A percentile compares a stretch with the other conserved stretches of the same genome.
phyloP scores from a whole-genome alignment of 2,113 vertebrate genomes.

The Regulus satrapa region DNA sequence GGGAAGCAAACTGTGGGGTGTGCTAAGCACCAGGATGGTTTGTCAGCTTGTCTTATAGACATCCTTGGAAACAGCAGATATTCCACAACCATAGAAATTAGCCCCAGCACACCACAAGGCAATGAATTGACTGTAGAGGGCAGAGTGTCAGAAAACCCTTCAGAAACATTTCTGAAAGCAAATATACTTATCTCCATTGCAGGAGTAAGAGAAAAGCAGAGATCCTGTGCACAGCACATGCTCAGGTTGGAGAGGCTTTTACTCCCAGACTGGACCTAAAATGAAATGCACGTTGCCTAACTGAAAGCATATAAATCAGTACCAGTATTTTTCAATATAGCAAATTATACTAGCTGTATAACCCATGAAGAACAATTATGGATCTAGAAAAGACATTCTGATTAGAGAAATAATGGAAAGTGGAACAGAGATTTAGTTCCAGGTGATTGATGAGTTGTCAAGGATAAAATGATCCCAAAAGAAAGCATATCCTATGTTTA shows the following conservation, averaged over 20 bases:
- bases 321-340: neutral
- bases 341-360: slow-evolving; percentile 40
- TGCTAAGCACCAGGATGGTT: neutral
- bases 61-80: neutral
- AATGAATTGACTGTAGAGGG: neutral
- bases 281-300: neutral
- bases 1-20: neutral
- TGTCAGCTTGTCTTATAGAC: neutral
- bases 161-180: neutral
- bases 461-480: neutral
- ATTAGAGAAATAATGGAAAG: neutral
- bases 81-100: neutral
- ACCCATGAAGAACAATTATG: slow-evolving; percentile 55
- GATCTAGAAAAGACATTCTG: neutral
- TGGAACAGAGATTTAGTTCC: neutral
- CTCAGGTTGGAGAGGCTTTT: neutral
- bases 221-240: neutral
- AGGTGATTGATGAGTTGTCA: neutral
- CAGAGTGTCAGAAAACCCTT: neutral
- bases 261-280: neutral
- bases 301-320: neutral
- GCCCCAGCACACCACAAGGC: neutral
- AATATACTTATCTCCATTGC: neutral
- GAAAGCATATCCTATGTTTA: neutral
- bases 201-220: neutral